Percentiles rank a stretch among this genome's conserved stretches.
Conservation (phyloP, 2,888 invertebrate genomes). For the Heliconius aoede region DNA sequence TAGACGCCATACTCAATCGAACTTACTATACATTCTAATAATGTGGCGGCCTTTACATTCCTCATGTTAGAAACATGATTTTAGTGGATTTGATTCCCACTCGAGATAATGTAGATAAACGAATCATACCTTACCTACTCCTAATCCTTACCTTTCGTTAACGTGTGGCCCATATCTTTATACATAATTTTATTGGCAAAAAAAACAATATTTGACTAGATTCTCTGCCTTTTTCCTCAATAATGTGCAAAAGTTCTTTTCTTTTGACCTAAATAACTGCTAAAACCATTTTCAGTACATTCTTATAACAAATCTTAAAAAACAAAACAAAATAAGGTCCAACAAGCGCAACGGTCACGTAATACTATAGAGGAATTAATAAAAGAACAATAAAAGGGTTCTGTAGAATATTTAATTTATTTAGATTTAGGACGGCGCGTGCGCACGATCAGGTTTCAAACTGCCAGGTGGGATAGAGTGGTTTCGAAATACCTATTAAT, state of each 20-base stretch:
- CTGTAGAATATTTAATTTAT: conserved; percentile 54
- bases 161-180: too few species aligned
- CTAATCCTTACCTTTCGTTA: too few species aligned
- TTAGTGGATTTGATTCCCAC: too few species aligned
- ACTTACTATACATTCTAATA: too few species aligned
- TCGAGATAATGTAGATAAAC: too few species aligned
- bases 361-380: conserved; percentile 45
- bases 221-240: background rate
- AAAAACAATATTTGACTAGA: too few species aligned
- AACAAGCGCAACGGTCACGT: conserved; percentile 20
- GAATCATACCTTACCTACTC: too few species aligned
- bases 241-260: background rate
- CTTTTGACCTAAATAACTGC: background rate
- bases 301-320: background rate
- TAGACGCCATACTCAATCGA: too few species aligned
- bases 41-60: too few species aligned
- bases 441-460: conserved; percentile 56
- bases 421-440: conserved; percentile 57
- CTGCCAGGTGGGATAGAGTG: conserved; percentile 54
- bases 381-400: conserved; percentile 57
- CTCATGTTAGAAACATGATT: too few species aligned
- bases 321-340: background rate
- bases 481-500: conserved; percentile 35
- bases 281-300: background rate
- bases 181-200: too few species aligned